Base-by-base conservation (phyloP, 2,888 invertebrate species). In the Apamea anceps region DNA sequence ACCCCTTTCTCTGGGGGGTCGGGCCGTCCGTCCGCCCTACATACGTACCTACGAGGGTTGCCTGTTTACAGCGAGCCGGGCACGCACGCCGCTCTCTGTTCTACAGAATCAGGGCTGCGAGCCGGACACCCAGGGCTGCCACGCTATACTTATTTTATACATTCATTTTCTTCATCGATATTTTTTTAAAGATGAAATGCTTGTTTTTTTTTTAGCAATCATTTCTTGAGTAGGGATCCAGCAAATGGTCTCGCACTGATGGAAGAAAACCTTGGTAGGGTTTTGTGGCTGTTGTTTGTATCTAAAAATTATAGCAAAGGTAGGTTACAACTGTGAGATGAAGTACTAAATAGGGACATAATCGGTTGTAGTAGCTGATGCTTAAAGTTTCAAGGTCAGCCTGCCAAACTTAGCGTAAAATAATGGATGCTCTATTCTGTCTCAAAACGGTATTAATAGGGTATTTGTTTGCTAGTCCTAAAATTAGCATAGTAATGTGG, bases 41-140 rank as follows among this genome's bases (percentile, higher is more conserved):
- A 95, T 95, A 95, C 92, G 93, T 95, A 80, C 82, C 82, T 80
- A 96, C 91, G 93, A 93, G 95, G 95, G 96, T 93, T 94, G 95
- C 95, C 95, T 96, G 96, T 96, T 96, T 96, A 96, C 95, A 96
- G 94, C 95, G 94, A 92, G 93, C 94, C 94, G 94, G 96, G 96
- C 96, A 96, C 96, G 96, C 96, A 96, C 96, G 96, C 93, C 92
- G 95, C 94, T 95, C 95, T 94, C 94, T 95, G 95, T 96, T 95
- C 96, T 96, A 96, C 95, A 95, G 96, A 96, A 94, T 95, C 96
- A 96, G 96, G 96, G 95, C 94, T 95, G 96, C 93, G 92, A 90
- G 94, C 96, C 93, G 96, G 96, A 96, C 96, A 96, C 89, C 85
- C 95, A 96, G 96, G 96, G 96, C 93, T 97, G 94, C 5, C 95